Evolutionary conservation across 2,113 vertebrate genomes (phyloP), one percentile per base, ranked within the genome.

Genomic region (Amazona vittata): DNA sequence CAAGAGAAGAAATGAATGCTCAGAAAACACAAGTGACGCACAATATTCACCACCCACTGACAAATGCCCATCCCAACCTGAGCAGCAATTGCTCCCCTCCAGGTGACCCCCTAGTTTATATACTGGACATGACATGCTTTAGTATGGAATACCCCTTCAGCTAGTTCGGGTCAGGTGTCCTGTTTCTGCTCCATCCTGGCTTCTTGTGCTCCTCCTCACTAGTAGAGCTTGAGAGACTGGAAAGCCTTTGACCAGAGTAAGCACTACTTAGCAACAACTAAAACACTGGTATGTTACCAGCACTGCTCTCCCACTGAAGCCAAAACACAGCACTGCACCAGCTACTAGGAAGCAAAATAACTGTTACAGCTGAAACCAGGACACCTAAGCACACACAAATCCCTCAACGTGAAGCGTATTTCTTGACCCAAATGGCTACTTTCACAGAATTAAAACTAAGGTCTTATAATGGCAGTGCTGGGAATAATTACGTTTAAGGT

Each of bases 341-440:
- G 57, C 57, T 35, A 59, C n/a, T 59, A 35, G 21, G 57, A 59
- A 35, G 33, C 33, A 35, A 59, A 59, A 35, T 35, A 59, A 59
- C 13, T 59, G 57, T 35, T 35, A 35, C 57, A 59, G 57, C 57
- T 35, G 57, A 59, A 59, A 59, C n/a, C 33, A 59, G 33, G 33
- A 35, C 57, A 59, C 21, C 29, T 37, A 68, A 82, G 43, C 35
- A 69, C 31, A 70, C 12, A 67, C 10, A 55, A 71, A 46, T 11
- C 14, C 39, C 52, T 52, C 29, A 20, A 74, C 2, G 0, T 11
- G 26, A 92, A 86, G n/a, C 0, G 0, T 25, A 28, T 77, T 63
- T 91, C 29, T 69, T 79, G 74, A 84, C 44, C 47, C 77, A 76
- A 89, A 91, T 5, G 33, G 35, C 24, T 52, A 39, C 11, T 68